These are phyloP conservation scores for Bicyclus anynana DNA, from an alignment of 1,140 invertebrate species.

Conservation along the genomic window DNA sequence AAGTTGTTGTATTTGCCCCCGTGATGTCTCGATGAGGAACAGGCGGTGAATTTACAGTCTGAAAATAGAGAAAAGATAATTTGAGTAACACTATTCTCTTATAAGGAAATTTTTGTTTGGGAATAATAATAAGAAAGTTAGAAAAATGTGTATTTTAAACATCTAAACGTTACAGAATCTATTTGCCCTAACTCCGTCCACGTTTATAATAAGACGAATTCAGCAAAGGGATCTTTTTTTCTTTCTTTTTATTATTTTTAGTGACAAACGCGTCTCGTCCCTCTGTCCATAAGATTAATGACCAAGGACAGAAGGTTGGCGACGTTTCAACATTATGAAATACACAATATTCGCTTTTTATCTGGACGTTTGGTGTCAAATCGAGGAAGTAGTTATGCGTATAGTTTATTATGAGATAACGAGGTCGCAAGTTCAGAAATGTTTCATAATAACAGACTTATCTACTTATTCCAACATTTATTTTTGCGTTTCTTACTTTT, in stretches of 20 bases:
- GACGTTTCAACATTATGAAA: conserved; percentile 33
- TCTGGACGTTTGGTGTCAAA: conserved; percentile 32
- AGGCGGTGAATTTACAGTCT: conserved; percentile 71
- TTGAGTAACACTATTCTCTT: background rate
- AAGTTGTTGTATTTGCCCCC: conserved; percentile 40
- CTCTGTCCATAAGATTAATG: conserved; percentile 31
- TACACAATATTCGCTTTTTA: conserved; percentile 20
- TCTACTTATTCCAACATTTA: no score
- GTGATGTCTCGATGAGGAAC: conserved; percentile 60
- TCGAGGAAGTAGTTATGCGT: conserved; percentile 24
- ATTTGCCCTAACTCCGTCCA: no score
- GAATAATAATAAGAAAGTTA: no score
- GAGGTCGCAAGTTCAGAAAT: conserved; percentile 32
- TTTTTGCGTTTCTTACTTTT: no score
- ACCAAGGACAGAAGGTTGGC: conserved; percentile 42
- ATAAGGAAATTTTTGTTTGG: background rate
- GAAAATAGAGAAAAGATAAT: conserved; percentile 36
- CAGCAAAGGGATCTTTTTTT: background rate
- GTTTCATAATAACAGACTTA: background rate
- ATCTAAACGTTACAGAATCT: no score
- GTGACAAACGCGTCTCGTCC: conserved; percentile 30
- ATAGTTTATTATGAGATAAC: conserved; percentile 26
- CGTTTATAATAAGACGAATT: no score
- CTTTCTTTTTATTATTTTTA: background rate
- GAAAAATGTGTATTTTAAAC: no score